Percentiles rank a stretch among this genome's conserved stretches.
phyloP scores from a whole-genome alignment of 2,113 vertebrate genomes.

The Nothoprocta pentlandii region DNA sequence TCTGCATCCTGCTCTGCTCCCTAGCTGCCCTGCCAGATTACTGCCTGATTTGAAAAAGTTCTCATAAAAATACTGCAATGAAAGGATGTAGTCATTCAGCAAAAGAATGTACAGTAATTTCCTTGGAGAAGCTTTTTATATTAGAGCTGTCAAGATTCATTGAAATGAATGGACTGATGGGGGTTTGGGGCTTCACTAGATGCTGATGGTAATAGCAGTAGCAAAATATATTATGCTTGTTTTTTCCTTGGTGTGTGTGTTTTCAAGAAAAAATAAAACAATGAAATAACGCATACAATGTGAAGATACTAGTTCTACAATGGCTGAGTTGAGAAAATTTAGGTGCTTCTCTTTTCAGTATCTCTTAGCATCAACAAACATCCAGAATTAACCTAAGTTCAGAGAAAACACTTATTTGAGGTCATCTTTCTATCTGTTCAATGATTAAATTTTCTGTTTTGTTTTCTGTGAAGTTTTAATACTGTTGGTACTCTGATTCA shows the following conservation, averaged over 20 bases:
- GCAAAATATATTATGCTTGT: too few species aligned
- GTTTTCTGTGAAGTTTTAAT: neutral
- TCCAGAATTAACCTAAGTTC: neutral
- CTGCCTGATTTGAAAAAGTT: neutral
- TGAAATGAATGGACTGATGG: neutral
- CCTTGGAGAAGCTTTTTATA: conserved; percentile 32
- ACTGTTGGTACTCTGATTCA: neutral
- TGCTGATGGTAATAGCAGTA: too few species aligned
- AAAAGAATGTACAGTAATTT: conserved; percentile 11
- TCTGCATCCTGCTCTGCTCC: neutral
- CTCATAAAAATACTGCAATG: neutral
- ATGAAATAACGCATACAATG: neutral
- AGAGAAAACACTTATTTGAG: neutral
- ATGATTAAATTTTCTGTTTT: neutral
- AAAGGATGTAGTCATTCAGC: neutral
- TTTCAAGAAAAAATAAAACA: neutral
- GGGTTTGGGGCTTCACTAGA: neutral
- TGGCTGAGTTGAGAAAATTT: neutral
- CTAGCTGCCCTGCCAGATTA: neutral
- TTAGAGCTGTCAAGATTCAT: neutral
- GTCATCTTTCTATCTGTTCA: neutral
- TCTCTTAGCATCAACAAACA: neutral
- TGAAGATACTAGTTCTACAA: neutral
- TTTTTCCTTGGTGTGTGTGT: neutral
- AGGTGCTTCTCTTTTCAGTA: neutral